These are phyloP conservation scores for Brachionus sp. DNA, from an alignment of 1,140 invertebrate genomes.

Conservation along the genomic window DNA sequence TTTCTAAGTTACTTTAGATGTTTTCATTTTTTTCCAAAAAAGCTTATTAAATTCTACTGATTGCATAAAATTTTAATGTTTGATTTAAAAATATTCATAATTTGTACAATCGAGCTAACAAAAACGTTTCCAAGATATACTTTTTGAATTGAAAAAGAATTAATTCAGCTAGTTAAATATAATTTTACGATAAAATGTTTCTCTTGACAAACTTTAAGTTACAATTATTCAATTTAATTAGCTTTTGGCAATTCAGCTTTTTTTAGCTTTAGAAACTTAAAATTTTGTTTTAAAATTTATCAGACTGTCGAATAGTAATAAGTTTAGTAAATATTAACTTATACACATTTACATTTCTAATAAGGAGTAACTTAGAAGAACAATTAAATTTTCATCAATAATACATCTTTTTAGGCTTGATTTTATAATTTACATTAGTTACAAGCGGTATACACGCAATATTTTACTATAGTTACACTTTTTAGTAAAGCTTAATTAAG, in stretches of 20 bases:
- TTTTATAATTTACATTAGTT: conserved; percentile 31
- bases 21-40: background rate
- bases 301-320: background rate
- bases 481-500: conserved; percentile 18
- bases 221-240: background rate
- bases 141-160: background rate
- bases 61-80: background rate
- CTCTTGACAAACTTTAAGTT: background rate
- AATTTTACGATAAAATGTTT: background rate
- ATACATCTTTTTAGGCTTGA: background rate
- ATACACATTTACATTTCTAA: background rate
- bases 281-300: background rate
- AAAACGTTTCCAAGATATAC: background rate
- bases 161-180: background rate
- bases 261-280: background rate
- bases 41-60: background rate
- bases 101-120: background rate
- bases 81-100: background rate
- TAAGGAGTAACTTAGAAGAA: background rate
- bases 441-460: background rate
- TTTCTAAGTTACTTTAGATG: background rate
- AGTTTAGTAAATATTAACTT: background rate
- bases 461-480: conserved; percentile 39
- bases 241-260: background rate
- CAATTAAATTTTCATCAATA: background rate